These are phyloP conservation scores for Apostichopus leukothele DNA, from an alignment of 53 echinoderm and acorn worm genomes.

Conservation along the genomic window DNA sequence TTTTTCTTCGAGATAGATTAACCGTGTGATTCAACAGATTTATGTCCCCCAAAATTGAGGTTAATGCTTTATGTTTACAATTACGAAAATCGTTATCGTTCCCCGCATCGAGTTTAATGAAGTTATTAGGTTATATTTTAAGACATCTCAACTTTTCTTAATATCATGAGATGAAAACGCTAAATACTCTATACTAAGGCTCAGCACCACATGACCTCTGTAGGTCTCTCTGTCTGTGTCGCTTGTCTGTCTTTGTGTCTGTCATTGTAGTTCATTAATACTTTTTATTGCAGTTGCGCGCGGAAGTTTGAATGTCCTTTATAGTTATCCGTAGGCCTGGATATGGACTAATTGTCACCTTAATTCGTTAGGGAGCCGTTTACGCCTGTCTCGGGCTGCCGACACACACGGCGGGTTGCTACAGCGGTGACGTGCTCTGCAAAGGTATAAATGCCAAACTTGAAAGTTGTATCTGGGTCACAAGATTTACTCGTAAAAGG, in stretches of 20 bases:
- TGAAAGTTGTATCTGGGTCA: slow-evolving; percentile 32
- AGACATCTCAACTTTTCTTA: too few relatives aligned
- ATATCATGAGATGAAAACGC: too few relatives aligned
- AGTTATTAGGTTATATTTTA: too few relatives aligned
- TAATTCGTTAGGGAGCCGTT: slow-evolving; percentile 22
- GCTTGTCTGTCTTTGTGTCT: neutral
- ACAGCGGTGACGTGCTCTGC: slow-evolving; percentile 11
- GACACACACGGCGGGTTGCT: slow-evolving; percentile 34
- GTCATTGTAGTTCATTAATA: neutral
- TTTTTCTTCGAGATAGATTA: too few relatives aligned
- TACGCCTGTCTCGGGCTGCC: slow-evolving; percentile 10
- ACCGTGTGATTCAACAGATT: too few relatives aligned
- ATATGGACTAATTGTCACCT: slow-evolving; percentile 33
- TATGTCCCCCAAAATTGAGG: too few relatives aligned
- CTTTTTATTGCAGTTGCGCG: neutral
- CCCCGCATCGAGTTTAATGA: too few relatives aligned
- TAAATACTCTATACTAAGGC: too few relatives aligned
- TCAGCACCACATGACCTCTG: neutral
- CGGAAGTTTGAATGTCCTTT: neutral
- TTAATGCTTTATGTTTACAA: too few relatives aligned
- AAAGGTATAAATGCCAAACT: slow-evolving; percentile 35
- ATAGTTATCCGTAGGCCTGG: slow-evolving; percentile 28
- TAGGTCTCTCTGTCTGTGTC: neutral
- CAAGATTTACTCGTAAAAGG: slow-evolving; percentile 39
- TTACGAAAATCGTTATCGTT: too few relatives aligned